phyloP scores from a whole-genome alignment of 2,888 invertebrate genomes.

The Dione juno region DNA sequence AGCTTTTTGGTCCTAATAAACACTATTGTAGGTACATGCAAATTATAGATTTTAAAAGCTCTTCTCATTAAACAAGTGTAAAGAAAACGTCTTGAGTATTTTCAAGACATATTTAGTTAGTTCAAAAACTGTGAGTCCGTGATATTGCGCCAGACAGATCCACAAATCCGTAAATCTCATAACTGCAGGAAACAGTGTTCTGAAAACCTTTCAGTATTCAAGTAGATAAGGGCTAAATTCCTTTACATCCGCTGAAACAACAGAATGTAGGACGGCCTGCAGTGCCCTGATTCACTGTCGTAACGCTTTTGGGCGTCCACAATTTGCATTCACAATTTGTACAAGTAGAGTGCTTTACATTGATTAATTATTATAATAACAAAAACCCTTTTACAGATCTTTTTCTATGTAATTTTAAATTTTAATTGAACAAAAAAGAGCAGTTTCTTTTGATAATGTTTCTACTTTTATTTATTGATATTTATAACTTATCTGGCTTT shows the following conservation, averaged over 20 bases:
- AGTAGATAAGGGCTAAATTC: slow-evolving; percentile 58
- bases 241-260: slow-evolving; percentile 58
- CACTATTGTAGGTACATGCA: background rate
- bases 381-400: background rate
- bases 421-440: too few species aligned
- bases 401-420: too few species aligned
- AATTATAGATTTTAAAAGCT: background rate
- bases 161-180: slow-evolving; percentile 46
- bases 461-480: too few species aligned
- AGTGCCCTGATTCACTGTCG: slow-evolving; percentile 72
- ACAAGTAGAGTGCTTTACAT: slow-evolving; percentile 23
- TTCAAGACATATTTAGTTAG: slow-evolving; percentile 37
- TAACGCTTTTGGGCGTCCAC: slow-evolving; percentile 51
- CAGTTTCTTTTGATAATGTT: too few species aligned
- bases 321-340: slow-evolving; percentile 37
- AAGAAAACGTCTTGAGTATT: slow-evolving; percentile 13
- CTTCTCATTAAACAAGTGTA: slow-evolving; percentile 4
- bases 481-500: too few species aligned
- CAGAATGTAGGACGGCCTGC: slow-evolving; percentile 73
- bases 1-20: background rate
- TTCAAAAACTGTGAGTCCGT: slow-evolving; percentile 51
- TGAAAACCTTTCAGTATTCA: slow-evolving; percentile 44
- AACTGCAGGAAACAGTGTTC: slow-evolving; percentile 52
- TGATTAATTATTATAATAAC: slow-evolving; percentile 19
- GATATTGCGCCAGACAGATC: slow-evolving; percentile 45